Evolutionary conservation across 2,888 invertebrate genomes (phyloP), one percentile per base, ranked within the genome.

Genomic region (Crocallis elinguaria): DNA sequence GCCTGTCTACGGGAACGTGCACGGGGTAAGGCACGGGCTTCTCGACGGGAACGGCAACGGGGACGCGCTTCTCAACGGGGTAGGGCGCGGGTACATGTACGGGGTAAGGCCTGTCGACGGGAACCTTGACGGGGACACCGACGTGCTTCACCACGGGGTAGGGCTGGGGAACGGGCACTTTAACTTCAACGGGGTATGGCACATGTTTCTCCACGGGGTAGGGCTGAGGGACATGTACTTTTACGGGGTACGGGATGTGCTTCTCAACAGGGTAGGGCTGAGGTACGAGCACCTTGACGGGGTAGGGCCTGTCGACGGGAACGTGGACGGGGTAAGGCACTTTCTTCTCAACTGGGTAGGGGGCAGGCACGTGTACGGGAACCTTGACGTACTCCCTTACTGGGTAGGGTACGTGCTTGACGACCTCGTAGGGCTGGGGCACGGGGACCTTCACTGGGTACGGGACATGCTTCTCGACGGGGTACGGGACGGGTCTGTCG

Each of bases 261-360:
- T 95, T 95, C 83, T 95, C 95, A 12, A 96, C 96, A 61, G 95
- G 95, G 87, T 96, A 96, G 66, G 96, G 96, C 71, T 95, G 95
- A 54, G 95, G 95, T 49, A 96, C 95, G 49, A 93, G 89, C 46
- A 96, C 95, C 87, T 96, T 95, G 69, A 96, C 95, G 74, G 96
- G 95, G 82, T 94, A 94, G 53, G 96, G 96, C 81, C 95, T 94
- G 82, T 95, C 95, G 64, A 95, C 95, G 70, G 94, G 95, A 46
- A 95, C 95, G 68, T 93, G 92, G 46, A 93, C 93, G 64, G 95
- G 95, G 72, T 94, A 94, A 58, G 94, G 95, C 43, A 96, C 94
- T 75, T 93, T 93, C 90, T 94, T 96, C 84, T 95, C 95, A 30
- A 96, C 96, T 32, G 96, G 95, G 85, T 96, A 96, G 61, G 95